Percentiles rank a stretch among this genome's conserved stretches.
These are phyloP conservation scores for Mamestra brassicae DNA, from an alignment of 2,888 invertebrate genomes.

Conservation along the genomic window DNA sequence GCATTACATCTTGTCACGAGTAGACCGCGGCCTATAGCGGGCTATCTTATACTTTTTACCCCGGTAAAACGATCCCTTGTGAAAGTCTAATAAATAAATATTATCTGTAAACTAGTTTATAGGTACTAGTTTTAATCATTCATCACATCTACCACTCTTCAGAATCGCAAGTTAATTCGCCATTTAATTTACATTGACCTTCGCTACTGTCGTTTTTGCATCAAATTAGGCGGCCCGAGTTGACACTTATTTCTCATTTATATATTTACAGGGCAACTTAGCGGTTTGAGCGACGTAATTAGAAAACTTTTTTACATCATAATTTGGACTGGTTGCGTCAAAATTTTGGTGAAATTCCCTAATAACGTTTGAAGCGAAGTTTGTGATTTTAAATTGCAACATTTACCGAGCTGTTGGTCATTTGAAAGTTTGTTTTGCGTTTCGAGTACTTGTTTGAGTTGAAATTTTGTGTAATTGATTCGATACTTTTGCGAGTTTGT, in stretches of 20 bases:
- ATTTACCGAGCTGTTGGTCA: constrained; percentile 58
- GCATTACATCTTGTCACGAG: no score
- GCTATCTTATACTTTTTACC: no score
- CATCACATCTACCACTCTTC: constrained; percentile 10
- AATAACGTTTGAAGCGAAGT: constrained; percentile 62
- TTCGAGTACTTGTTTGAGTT: constrained; percentile 6
- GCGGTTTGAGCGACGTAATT: constrained; percentile 72
- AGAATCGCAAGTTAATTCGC: constrained; percentile 22
- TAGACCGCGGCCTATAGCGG: no score
- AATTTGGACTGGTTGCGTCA: constrained; percentile 68
- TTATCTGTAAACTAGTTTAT: no score
- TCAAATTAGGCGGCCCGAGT: constrained; percentile 59
- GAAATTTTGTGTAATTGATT: constrained; percentile 41
- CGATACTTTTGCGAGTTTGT: neutral
- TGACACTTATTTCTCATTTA: constrained; percentile 68
- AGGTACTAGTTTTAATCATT: neutral
- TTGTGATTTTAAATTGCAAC: constrained; percentile 63
- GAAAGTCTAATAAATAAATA: no score
- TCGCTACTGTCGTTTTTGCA: constrained; percentile 37
- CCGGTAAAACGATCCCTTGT: no score
- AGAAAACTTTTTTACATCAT: constrained; percentile 73
- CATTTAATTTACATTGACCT: constrained; percentile 36
- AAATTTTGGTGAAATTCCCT: constrained; percentile 56
- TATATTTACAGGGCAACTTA: constrained; percentile 74
- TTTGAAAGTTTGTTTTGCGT: constrained; percentile 53